Conservation (phyloP, 2,888 invertebrate genomes). For the Macaria liturata region DNA sequence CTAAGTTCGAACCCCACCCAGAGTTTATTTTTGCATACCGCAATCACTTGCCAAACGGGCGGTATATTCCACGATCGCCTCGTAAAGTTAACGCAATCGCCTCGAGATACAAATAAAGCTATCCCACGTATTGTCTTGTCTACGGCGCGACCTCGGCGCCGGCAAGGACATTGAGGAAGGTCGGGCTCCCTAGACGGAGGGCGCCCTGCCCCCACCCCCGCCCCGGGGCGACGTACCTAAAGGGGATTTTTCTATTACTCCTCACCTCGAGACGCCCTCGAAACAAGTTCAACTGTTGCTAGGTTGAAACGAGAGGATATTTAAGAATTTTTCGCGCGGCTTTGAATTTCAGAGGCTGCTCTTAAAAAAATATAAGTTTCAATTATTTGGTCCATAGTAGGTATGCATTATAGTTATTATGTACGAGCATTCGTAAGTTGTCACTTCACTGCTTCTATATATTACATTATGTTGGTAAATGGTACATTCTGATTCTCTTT, state of each 20-base stretch:
- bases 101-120: conserved; percentile 16
- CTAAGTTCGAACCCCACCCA: too few relatives aligned
- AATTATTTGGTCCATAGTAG: too few relatives aligned
- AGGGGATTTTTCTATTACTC: conserved; percentile 67
- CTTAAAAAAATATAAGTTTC: too few relatives aligned
- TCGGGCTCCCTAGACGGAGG: conserved; percentile 49
- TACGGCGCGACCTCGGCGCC: conserved; percentile 59
- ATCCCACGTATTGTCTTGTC: conserved; percentile 32
- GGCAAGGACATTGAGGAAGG: conserved; percentile 71
- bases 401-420: too few relatives aligned
- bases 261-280: conserved; percentile 75
- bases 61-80: too few relatives aligned
- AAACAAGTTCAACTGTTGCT: conserved; percentile 39
- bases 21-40: too few relatives aligned
- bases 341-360: too few relatives aligned
- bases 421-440: too few relatives aligned
- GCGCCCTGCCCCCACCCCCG: conserved; percentile 46
- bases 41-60: too few relatives aligned
- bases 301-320: conserved; percentile 1
- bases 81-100: neutral
- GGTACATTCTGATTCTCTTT: too few relatives aligned
- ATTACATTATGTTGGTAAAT: too few relatives aligned
- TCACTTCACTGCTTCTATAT: too few relatives aligned
- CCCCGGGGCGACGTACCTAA: conserved; percentile 51
- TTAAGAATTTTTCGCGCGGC: neutral